Base-by-base conservation (phyloP, 53 echinoderm and acorn worm genomes). In the Mesocentrotus franciscanus region DNA sequence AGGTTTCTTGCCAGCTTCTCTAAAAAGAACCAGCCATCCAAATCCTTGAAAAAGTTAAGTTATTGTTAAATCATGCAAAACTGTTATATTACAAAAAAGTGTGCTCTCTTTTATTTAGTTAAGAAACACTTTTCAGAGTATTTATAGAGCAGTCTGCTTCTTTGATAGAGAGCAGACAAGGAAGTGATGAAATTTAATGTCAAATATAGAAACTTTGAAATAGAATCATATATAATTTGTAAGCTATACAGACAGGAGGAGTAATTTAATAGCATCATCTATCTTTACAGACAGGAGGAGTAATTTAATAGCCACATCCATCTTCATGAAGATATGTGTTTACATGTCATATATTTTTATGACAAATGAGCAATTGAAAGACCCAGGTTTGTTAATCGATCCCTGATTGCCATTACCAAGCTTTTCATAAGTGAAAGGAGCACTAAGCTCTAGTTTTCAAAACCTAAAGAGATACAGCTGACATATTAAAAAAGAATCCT, bases 21-120 rank as follows among this genome's bases (percentile, higher is more conserved):
- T 87, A 27, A 57, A 85, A 27, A 10, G 87, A 87, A 24, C 87
- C 11, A 87, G 27, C 57, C 87, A 58, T 56, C 58, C n/a, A 29
- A 58, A 59, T 87, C 87, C 57, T 59, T 87, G n/a, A 87, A 58
- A 2, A 20, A 14, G 58, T 85, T 18, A 62, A 6, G 49, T 49
- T 59, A 87, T 87, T 87, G 58, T n/a, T 42, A 27, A 58, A 87
- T 58, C 87, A 57, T 87, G 26, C 87, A 9, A 87, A 57, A 27
- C 4, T 10, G 27, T 56, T 0, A n/a, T 87, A 57, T 87, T 22
- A 87, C 58, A 13, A 57, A 9, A 58, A 58, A 87, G 13, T 33
- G 15, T 33, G 30, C 15, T 13, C 11, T 81, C 1, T 36, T 11
- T 81, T 32, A 74, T 30, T 29, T 6, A 83, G 8, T 49, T 1